A percentile compares a stretch with the other conserved stretches of the same genome.
Evolutionary conservation across 1,140 invertebrate species (phyloP).

Genomic region (Drosophila triauraria): DNA sequence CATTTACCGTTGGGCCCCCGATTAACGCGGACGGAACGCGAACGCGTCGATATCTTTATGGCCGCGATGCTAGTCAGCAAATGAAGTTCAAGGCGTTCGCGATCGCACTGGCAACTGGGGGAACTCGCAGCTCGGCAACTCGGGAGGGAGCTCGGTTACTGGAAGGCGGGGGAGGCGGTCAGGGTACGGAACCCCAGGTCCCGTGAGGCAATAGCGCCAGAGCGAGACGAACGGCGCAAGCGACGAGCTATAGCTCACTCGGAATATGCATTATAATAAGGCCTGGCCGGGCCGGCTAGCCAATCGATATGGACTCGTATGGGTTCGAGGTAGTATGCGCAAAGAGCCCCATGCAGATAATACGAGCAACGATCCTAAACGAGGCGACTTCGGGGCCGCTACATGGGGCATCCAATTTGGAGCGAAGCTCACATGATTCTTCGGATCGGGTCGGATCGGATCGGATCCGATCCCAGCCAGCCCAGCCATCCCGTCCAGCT

Average conservation of each 20-base stretch:
- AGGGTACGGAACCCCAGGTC: slow-evolving; percentile 32
- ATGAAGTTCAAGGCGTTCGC: slow-evolving; percentile 78
- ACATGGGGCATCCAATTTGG: slow-evolving; percentile 69
- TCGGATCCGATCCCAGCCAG: slow-evolving; percentile 13
- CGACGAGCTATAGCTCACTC: slow-evolving; percentile 35
- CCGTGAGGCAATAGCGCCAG: slow-evolving; percentile 37
- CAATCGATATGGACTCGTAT: slow-evolving; percentile 45
- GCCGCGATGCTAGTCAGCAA: slow-evolving; percentile 67
- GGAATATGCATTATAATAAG: slow-evolving; percentile 60
- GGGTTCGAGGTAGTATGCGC: slow-evolving; percentile 18
- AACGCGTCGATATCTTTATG: slow-evolving; percentile 72
- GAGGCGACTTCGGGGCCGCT: slow-evolving; percentile 32
- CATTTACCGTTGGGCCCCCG: slow-evolving; percentile 44
- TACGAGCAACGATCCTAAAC: slow-evolving; percentile 46
- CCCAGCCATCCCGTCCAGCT: slow-evolving; percentile 41
- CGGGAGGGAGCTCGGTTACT: slow-evolving; percentile 25
- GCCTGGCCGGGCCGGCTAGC: slow-evolving; percentile 18
- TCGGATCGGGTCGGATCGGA: slow-evolving; percentile 10
- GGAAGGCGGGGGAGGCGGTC: slow-evolving; percentile 11
- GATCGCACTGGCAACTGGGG: slow-evolving; percentile 50
- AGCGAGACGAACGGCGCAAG: slow-evolving; percentile 36
- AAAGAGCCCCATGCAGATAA: slow-evolving; percentile 37
- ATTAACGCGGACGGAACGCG: slow-evolving; percentile 31
- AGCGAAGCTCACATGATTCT: slow-evolving; percentile 69
- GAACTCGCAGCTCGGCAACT: slow-evolving; percentile 21